These are phyloP conservation scores for Mormyrus proboscirostris DNA, from an alignment of 2,797 vertebrate species.

Conservation along the genomic window DNA sequence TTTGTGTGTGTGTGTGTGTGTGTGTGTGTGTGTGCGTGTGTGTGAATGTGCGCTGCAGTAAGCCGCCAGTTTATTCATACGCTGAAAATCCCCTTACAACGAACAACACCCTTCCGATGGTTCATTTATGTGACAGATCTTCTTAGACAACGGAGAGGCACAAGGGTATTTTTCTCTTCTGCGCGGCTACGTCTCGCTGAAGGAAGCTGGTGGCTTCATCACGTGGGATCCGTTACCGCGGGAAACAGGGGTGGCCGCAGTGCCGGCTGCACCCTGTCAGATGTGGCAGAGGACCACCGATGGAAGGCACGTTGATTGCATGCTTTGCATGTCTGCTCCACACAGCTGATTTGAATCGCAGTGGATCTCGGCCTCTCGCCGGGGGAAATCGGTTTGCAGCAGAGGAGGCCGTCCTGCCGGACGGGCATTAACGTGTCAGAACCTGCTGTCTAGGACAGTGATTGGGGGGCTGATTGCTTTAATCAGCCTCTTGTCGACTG, in stretches of 20 bases:
- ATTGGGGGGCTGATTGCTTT: constrained; percentile 13
- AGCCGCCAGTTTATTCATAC: background rate
- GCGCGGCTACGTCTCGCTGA: background rate
- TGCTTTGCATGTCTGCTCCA: background rate
- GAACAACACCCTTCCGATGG: background rate
- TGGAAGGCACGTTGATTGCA: background rate
- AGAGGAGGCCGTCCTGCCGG: background rate
- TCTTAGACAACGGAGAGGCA: background rate
- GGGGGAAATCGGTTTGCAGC: background rate
- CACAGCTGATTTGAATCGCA: background rate
- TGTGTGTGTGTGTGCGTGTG: background rate
- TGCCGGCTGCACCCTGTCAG: background rate
- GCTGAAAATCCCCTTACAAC: background rate
- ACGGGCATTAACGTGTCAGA: background rate
- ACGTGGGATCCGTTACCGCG: background rate
- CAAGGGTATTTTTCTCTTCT: background rate
- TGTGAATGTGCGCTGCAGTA: background rate
- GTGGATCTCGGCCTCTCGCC: background rate
- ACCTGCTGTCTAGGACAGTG: background rate
- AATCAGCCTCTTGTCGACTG: constrained; percentile 2
- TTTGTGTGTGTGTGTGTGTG: background rate
- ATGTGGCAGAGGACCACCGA: background rate
- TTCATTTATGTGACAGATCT: background rate
- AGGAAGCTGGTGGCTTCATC: background rate
- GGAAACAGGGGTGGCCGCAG: background rate